phyloP scores from a whole-genome alignment of 2,888 invertebrate species.

The Hirtodrosophila histrioides region DNA sequence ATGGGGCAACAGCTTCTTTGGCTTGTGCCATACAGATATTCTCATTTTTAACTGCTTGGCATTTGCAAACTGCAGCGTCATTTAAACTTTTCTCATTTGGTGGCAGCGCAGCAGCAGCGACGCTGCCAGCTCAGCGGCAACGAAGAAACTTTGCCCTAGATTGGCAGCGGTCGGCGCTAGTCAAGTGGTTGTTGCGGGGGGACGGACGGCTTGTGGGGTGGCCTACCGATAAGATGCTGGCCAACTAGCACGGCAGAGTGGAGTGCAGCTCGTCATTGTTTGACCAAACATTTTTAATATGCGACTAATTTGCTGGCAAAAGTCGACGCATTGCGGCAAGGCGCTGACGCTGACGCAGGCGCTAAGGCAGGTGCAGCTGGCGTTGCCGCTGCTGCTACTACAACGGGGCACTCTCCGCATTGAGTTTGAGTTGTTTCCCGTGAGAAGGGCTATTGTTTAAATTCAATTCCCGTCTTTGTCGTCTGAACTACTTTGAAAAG shows the following conservation, averaged over 20 bases:
- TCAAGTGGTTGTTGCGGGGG: no score
- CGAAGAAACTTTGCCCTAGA: conserved; percentile 56
- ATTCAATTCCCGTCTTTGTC: conserved; percentile 77
- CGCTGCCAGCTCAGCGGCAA: conserved; percentile 18
- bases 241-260: not conserved
- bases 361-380: conserved; percentile 11
- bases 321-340: conserved; percentile 71
- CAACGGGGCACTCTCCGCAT: conserved; percentile 10
- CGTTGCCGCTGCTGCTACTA: not conserved
- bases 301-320: conserved; percentile 71
- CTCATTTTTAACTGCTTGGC: conserved; percentile 77
- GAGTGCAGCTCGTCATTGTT: conserved; percentile 61
- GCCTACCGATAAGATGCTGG: conserved; percentile 10
- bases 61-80: conserved; percentile 80
- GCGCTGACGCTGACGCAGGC: conserved; percentile 6
- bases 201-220: no score
- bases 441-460: conserved; percentile 73
- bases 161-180: conserved; percentile 43
- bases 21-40: conserved; percentile 51
- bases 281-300: conserved; percentile 78
- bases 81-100: conserved; percentile 80
- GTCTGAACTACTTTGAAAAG: conserved; percentile 77
- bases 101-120: conserved; percentile 47
- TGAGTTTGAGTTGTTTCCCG: conserved; percentile 52
- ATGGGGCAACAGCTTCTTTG: conserved; percentile 57